phyloP scores from a whole-genome alignment of 1,140 invertebrate genomes.

The Asobara japonica region DNA sequence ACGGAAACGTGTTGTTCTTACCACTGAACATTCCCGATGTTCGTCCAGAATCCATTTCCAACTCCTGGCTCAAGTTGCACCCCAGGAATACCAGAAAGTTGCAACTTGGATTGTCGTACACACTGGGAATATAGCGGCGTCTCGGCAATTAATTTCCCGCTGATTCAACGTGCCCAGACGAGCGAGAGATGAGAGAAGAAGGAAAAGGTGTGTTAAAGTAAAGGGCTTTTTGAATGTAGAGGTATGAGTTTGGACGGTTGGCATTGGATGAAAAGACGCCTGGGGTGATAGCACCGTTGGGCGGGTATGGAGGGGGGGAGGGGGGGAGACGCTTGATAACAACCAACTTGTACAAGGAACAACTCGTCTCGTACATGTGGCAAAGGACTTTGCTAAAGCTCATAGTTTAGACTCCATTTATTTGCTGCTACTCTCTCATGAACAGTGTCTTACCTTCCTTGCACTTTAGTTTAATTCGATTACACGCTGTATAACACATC shows the following conservation, averaged over 20 bases:
- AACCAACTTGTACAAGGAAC: constrained; percentile 11
- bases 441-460: background rate
- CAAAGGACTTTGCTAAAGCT: constrained; percentile 18
- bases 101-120: constrained; percentile 8
- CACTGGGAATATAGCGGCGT: constrained; percentile 11
- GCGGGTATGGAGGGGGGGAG: too few relatives aligned
- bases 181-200: constrained; percentile 23
- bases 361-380: constrained; percentile 20
- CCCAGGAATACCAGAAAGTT: constrained; percentile 1
- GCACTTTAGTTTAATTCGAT: constrained; percentile 31
- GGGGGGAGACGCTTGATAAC: constrained; percentile 29
- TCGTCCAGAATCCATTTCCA: background rate
- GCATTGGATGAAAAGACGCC: constrained; percentile 5
- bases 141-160: constrained; percentile 34
- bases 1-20: constrained; percentile 10
- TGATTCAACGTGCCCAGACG: constrained; percentile 29
- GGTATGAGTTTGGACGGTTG: background rate
- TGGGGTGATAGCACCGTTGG: background rate
- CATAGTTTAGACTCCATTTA: constrained; percentile 33
- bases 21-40: background rate
- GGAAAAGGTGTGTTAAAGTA: background rate
- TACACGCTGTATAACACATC: constrained; percentile 17
- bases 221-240: background rate
- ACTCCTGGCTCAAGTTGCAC: background rate
- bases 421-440: constrained; percentile 19